Conservation (phyloP, 2,888 invertebrate species). For the Dione vanillae region DNA sequence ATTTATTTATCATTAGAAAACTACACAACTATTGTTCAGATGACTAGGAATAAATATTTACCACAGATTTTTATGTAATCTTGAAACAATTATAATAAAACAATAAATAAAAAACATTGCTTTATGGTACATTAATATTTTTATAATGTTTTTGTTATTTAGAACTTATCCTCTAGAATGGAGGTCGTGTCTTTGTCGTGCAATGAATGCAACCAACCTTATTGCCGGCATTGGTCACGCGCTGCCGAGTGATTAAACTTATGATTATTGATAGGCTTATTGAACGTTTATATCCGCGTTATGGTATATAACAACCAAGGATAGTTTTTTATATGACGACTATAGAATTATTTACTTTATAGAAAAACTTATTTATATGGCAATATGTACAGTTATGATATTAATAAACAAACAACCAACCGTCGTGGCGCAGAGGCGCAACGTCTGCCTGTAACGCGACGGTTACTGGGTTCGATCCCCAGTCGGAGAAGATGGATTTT, state of each 20-base stretch:
- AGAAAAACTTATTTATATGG: background rate
- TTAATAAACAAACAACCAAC: no score
- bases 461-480: no score
- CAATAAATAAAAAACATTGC: background rate
- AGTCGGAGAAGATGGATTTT: no score
- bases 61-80: constrained; percentile 2
- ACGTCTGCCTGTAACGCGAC: no score
- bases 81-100: constrained; percentile 1
- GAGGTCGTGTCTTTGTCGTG: constrained; percentile 30
- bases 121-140: constrained; percentile 12
- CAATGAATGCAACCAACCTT: constrained; percentile 38
- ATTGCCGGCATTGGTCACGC: constrained; percentile 39
- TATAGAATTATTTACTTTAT: background rate
- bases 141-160: constrained; percentile 13
- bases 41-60: background rate
- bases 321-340: constrained; percentile 10
- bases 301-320: constrained; percentile 24
- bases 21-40: no score
- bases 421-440: no score
- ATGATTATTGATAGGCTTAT: constrained; percentile 34
- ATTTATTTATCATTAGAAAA: no score
- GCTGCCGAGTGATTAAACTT: constrained; percentile 28
- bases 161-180: constrained; percentile 33
- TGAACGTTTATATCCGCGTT: constrained; percentile 37
- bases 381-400: background rate